Evolutionary conservation across 2,888 invertebrate genomes (phyloP).

Genomic region (Phoenoteleia sp.): DNA sequence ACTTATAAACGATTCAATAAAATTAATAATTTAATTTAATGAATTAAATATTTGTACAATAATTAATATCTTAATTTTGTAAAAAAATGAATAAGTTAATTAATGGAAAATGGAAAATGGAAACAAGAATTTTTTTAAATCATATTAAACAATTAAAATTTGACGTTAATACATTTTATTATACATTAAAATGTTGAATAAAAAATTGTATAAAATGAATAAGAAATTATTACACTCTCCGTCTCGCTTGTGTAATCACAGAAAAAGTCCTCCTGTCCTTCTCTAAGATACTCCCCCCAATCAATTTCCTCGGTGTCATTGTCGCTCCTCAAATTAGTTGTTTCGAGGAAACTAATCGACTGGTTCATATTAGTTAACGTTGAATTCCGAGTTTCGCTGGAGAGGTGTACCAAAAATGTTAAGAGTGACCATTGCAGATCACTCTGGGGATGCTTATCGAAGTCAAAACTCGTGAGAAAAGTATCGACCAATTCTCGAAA

Average conservation of each 20-base stretch:
- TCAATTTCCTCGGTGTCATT: conserved; percentile 86
- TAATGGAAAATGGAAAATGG: too few relatives aligned
- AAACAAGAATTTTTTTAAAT: too few relatives aligned
- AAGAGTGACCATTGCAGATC: conserved; percentile 87
- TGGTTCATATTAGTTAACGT: conserved; percentile 77
- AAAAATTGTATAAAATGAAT: too few relatives aligned
- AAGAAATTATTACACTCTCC: conserved; percentile 82
- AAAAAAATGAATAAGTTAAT: too few relatives aligned
- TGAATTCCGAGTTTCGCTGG: conserved; percentile 82
- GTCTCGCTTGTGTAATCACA: conserved; percentile 81
- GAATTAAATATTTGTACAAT: too few relatives aligned
- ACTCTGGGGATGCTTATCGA: conserved; percentile 84
- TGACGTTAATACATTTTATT: too few relatives aligned
- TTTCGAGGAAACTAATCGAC: conserved; percentile 73
- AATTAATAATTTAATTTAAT: too few relatives aligned
- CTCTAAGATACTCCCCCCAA: conserved; percentile 87
- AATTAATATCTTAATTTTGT: too few relatives aligned
- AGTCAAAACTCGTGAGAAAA: conserved; percentile 83
- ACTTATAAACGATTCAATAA: too few relatives aligned
- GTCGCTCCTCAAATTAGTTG: conserved; percentile 75
- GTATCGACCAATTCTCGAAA: conserved; percentile 84
- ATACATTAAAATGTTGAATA: too few relatives aligned
- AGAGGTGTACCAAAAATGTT: conserved; percentile 86
- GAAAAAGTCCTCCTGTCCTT: conserved; percentile 86
- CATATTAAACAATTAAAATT: too few relatives aligned